Evolutionary conservation across 2,888 invertebrate species (phyloP), one percentile per base, ranked within the genome.

Genomic region (Zhengitettix transpicula): DNA sequence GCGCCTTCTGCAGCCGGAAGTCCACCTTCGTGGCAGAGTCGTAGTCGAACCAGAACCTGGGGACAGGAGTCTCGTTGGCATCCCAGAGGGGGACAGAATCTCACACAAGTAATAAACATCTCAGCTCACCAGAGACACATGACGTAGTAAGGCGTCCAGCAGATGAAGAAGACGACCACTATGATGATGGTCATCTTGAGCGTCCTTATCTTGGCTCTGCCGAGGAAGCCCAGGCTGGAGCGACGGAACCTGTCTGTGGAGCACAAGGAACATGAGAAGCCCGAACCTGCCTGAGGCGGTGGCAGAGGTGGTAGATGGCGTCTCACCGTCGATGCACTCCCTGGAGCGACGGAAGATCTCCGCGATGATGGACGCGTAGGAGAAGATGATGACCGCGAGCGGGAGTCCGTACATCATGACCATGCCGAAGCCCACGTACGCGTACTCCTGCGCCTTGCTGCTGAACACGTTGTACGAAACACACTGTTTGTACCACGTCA

Each of bases 61-160:
- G 56, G 58, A 56, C 47, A 58, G 28, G 3, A 28, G 2, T 28
- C 28, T 28, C 28, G 7, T 28, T 28, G 28, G 28, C 7, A 28
- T 28, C 2, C 28, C 28, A 28, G 28, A 7, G 28, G 7, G 7
- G 7, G 28, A 28, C 7, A 7, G 28, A 28, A 28, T 5, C 47
- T 47, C 5, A 8, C 2, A 7, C 9, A 47, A n/a, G 14, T n/a
- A n/a, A n/a, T n/a, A n/a, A n/a, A n/a, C n/a, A n/a, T n/a, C n/a
- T n/a, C n/a, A 17, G 73, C 79, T 81, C 70, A 88, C 93, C 93
- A 93, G 60, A 91, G 75, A 68, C 86, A 84, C 77, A 95, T 94
- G 63, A 89, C 84, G 74, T 94, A 90, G 73, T 95, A 96, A 0
- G 96, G 96, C 1, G 94, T 93, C 96, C 96, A 97, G 73, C 95